Evolutionary conservation across 2,888 invertebrate genomes (phyloP), one percentile per base, ranked within the genome.

Genomic region (Chrysolina haemoptera): DNA sequence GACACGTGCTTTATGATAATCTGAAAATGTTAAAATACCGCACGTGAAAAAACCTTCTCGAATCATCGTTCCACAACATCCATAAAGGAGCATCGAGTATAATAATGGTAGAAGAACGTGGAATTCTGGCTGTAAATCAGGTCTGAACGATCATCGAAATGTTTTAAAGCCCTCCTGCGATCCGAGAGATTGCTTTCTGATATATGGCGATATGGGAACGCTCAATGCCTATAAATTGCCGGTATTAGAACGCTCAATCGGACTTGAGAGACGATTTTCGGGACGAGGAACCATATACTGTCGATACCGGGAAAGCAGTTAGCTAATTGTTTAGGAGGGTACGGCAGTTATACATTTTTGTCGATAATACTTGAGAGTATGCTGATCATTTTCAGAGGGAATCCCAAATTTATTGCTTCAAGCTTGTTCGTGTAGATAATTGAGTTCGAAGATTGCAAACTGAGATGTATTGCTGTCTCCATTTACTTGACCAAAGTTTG

Each of bases 121-220:
- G 79, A 84, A 82, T 83, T 82, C 80, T 78, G 78, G 84, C 84
- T 85, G 86, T 87, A 87, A 87, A 87, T 87, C 87, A 87, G 82
- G 78, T 79, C 79, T 79, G 79, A 83, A 81, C 82, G 82, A 85
- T 86, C 85, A 86, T 86, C 84, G 82, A 85, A 85, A 87, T 88
- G 87, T 87, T 88, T 88, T 87, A 87, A 86, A 87, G 86, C 86
- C 86, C 88, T 87, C 87, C 82, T 82, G 88, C 83, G 87, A 87
- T 85, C 85, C 83, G 80, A 84, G 85, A 87, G 87, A 88, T 88
- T 88, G 87, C 86, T 84, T 87, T 85, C 86, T 87, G 86, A 87
- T 87, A 87, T 87, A 87, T 87, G 85, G 85, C 86, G 86, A 86
- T 86, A 87, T 85, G 85, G 84, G 85, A 82, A 82, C 85, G 84